phyloP scores from a whole-genome alignment of 2,888 invertebrate genomes.

The Blastobasis lacticolella region DNA sequence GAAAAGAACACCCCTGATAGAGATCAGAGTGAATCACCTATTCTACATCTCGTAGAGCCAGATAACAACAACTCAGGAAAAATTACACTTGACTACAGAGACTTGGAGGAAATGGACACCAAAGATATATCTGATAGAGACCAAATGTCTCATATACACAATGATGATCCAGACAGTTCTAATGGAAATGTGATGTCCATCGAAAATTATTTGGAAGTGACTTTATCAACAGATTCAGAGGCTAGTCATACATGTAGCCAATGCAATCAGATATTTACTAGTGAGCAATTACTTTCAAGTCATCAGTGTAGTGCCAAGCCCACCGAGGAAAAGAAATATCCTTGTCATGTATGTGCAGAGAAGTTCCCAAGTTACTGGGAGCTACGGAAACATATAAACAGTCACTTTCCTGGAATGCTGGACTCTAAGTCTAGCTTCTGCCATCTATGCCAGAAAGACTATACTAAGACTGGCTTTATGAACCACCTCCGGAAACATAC shows the following conservation, averaged over 20 bases:
- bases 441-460: slow-evolving; percentile 71
- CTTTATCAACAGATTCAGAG: slow-evolving; percentile 67
- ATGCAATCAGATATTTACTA: slow-evolving; percentile 68
- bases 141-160: slow-evolving; percentile 43
- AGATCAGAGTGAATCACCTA: slow-evolving; percentile 61
- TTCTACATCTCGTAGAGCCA: slow-evolving; percentile 63
- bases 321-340: slow-evolving; percentile 65
- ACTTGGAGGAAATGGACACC: slow-evolving; percentile 55
- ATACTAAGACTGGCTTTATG: slow-evolving; percentile 71
- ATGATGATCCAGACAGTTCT: slow-evolving; percentile 63
- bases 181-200: slow-evolving; percentile 70
- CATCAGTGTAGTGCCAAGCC: slow-evolving; percentile 64
- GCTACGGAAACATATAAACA: slow-evolving; percentile 66
- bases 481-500: slow-evolving; percentile 70
- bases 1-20: slow-evolving; percentile 61
- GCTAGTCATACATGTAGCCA: slow-evolving; percentile 67
- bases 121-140: slow-evolving; percentile 57
- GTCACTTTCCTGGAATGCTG: slow-evolving; percentile 68
- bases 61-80: slow-evolving; percentile 63
- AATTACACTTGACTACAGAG: slow-evolving; percentile 57
- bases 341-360: slow-evolving; percentile 68
- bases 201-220: slow-evolving; percentile 70
- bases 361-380: slow-evolving; percentile 71
- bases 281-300: slow-evolving; percentile 54
- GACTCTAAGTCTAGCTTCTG: slow-evolving; percentile 71